Evolutionary conservation across 2,888 invertebrate genomes (phyloP), one percentile per base, ranked within the genome.

Genomic region (Lasioglossum morio): DNA sequence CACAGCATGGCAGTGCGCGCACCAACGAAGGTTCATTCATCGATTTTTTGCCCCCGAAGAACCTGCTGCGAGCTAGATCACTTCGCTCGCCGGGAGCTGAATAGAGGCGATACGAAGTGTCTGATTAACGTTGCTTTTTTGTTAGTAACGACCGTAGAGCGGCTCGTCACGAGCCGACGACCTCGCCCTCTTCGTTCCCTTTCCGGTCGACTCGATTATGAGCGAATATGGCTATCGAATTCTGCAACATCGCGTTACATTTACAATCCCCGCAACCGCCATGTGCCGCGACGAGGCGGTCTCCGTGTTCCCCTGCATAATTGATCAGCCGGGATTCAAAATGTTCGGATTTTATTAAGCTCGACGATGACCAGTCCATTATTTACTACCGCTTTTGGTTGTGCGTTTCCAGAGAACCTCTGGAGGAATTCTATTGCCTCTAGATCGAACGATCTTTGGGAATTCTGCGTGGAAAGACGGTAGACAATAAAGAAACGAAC

Each of bases 21-120:
- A n/a, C 92, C 92, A 87, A 88, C 88, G 86, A 90, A 92, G 92
- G 91, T 94, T 94, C 94, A 94, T 94, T 94, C 94, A 94, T 93
- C 91, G 91, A 91, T 93, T 94, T 94, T 94, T 94, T 92, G 87
- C 48, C 85, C 79, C 60, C 80, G 81, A 77, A 87, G 91, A 91
- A 91, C 92, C 92, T 90, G 92, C 91, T 91, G 90, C 86, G 91
- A 91, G 91, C 87, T 91, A 91, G 91, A 91, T 90, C 91, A 88
- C 90, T 89, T 84, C 81, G 69, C 90, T 89, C 90, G 85, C 90
- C 90, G 85, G 92, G 89, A 91, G 91, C 90, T 90, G 89, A 89
- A 89, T 90, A 90, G 88, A 91, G 87, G 92, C 89, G 90, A 91
- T 91, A 90, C 90, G 83, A 89, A 89, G 90, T 90, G 90, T 90